Conservation (phyloP, 2,797 vertebrate genomes). For the Peromyscus attwateri region DNA sequence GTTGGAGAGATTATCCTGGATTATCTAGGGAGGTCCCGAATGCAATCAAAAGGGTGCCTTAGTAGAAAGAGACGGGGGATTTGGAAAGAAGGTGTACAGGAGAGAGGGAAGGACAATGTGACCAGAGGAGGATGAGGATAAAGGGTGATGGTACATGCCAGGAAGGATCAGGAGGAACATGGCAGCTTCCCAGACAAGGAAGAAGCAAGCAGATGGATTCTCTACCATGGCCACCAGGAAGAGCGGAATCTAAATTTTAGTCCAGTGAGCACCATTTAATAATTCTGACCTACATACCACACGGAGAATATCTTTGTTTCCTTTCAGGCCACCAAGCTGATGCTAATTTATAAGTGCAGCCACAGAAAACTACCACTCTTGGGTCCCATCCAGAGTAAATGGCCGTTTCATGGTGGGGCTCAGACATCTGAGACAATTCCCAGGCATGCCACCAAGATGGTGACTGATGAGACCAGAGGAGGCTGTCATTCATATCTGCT, state of each 20-base stretch:
- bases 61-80: background rate
- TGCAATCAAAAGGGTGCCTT: background rate
- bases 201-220: background rate
- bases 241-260: background rate
- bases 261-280: background rate
- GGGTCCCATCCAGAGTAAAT: background rate
- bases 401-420: background rate
- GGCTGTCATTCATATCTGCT: background rate
- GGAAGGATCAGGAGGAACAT: background rate
- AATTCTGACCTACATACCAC: background rate
- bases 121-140: background rate
- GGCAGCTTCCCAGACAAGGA: background rate
- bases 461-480: background rate
- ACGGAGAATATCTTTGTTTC: background rate
- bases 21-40: background rate
- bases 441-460: background rate
- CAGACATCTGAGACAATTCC: background rate
- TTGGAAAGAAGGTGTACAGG: background rate
- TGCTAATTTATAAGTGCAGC: background rate
- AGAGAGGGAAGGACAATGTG: background rate
- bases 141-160: background rate
- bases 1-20: background rate
- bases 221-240: background rate
- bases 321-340: background rate
- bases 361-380: background rate